A percentile compares a stretch with the other conserved stretches of the same genome.
Evolutionary conservation across 2,888 invertebrate species (phyloP).

Genomic region (Periphyllus acericola): DNA sequence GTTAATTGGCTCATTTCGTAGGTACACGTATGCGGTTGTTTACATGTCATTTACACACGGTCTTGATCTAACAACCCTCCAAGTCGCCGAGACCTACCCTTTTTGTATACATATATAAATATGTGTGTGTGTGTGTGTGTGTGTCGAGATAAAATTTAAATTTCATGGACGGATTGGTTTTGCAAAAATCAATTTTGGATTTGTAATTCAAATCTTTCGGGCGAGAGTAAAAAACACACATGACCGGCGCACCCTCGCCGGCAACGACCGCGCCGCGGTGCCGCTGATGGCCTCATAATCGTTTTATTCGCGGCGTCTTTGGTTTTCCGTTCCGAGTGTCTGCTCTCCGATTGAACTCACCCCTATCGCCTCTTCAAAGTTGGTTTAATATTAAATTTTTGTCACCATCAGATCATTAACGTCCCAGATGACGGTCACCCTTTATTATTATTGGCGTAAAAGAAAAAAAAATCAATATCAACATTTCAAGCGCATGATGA

Average conservation of each 20-base stretch:
- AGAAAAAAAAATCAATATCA: neutral
- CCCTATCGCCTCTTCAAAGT: slow-evolving; percentile 37
- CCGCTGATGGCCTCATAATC: slow-evolving; percentile 45
- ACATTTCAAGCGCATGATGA: neutral
- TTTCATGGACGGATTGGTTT: slow-evolving; percentile 55
- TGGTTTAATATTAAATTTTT: slow-evolving; percentile 56
- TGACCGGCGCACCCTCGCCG: neutral
- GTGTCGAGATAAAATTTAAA: slow-evolving; percentile 37
- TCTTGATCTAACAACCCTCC: slow-evolving; percentile 34
- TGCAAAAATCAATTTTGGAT: slow-evolving; percentile 54
- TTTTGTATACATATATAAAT: neutral
- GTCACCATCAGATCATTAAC: slow-evolving; percentile 29
- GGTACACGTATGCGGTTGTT: slow-evolving; percentile 47
- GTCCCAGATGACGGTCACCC: slow-evolving; percentile 23
- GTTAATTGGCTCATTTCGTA: slow-evolving; percentile 58
- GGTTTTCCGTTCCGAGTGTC: slow-evolving; percentile 11
- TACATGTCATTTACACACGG: slow-evolving; percentile 58
- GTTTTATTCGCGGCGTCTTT: slow-evolving; percentile 49
- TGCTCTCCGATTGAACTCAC: slow-evolving; percentile 50
- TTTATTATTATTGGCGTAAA: neutral
- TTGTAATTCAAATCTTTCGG: slow-evolving; percentile 53
- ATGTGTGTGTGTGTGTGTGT: neutral
- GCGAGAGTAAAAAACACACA: slow-evolving; percentile 22
- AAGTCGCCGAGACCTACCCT: slow-evolving; percentile 20
- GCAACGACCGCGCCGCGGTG: neutral